These are phyloP conservation scores for Ceratosolen fusciceps DNA, from an alignment of 1,140 invertebrate species.

Conservation along the genomic window DNA sequence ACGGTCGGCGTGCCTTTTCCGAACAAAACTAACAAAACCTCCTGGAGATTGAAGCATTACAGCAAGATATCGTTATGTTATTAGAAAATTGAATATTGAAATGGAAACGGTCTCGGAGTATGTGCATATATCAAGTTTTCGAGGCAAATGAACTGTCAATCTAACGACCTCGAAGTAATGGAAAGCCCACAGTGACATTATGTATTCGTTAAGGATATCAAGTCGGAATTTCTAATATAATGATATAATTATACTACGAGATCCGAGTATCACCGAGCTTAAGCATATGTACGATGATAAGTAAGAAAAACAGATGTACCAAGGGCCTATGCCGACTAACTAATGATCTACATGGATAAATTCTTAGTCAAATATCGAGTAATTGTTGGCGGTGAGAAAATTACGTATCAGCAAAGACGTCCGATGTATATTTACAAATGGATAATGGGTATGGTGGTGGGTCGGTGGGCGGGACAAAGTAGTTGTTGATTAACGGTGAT, in stretches of 20 bases:
- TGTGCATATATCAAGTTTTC: background rate
- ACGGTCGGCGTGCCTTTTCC: no score
- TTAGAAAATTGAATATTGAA: slow-evolving; percentile 19
- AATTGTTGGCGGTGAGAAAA: no score
- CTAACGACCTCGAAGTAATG: background rate
- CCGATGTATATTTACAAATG: no score
- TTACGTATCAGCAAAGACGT: no score
- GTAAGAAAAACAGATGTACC: no score
- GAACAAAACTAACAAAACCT: no score
- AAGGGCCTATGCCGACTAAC: no score
- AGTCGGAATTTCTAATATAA: background rate
- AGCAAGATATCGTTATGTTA: background rate
- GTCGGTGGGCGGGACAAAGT: background rate
- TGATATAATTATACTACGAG: background rate
- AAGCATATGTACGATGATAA: no score
- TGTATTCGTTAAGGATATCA: slow-evolving; percentile 4
- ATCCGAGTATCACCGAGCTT: no score
- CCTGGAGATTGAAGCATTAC: background rate
- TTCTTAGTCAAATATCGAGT: no score
- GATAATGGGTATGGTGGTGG: background rate
- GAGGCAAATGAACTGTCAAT: slow-evolving; percentile 27
- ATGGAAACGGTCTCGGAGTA: background rate
- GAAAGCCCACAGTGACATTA: slow-evolving; percentile 4
- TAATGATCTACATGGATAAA: no score
- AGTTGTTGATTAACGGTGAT: slow-evolving; percentile 44